Percentiles rank a stretch among this genome's conserved stretches.
Evolutionary conservation across 2,797 vertebrate genomes (phyloP).

Genomic region (Jordanella pulchra): DNA sequence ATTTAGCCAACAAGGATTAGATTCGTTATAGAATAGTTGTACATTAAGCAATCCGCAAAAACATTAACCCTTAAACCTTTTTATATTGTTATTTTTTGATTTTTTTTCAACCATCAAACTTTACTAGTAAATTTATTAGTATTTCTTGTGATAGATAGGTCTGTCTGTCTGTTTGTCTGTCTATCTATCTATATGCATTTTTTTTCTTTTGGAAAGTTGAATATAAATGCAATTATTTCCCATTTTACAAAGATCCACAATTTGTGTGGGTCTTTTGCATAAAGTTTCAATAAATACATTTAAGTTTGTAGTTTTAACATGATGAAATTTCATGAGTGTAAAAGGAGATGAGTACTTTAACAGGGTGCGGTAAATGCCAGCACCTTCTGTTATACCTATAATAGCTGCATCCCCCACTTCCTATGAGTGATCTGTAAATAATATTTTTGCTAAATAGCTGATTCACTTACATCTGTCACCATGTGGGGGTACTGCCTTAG

Average conservation of each 20-base stretch:
- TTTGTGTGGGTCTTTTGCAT: neutral
- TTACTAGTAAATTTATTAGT: neutral
- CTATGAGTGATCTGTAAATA: slow-evolving; percentile 36
- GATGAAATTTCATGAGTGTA: neutral
- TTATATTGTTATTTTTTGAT: neutral
- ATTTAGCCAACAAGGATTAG: slow-evolving; percentile 39
- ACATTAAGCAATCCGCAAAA: slow-evolving; percentile 7
- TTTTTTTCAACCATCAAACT: neutral
- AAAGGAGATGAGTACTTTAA: neutral
- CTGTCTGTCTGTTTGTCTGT: too few species aligned
- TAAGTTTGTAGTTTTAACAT: neutral
- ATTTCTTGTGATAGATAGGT: neutral
- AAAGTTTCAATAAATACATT: neutral
- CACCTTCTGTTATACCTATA: slow-evolving; percentile 24
- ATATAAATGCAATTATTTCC: neutral
- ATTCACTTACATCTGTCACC: slow-evolving; percentile 27
- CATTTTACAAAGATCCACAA: neutral
- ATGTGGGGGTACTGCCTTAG: neutral
- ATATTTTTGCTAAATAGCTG: slow-evolving; percentile 27
- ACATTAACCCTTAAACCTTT: slow-evolving; percentile 9
- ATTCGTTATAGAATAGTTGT: neutral
- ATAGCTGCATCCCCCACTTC: slow-evolving; percentile 6
- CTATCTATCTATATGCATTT: too few species aligned
- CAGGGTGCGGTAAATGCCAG: neutral
- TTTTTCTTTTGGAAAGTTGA: neutral